Percentiles rank a stretch among this genome's conserved stretches.
Conservation (phyloP, 2,797 vertebrate genomes). For the Smutsia temminckii region DNA sequence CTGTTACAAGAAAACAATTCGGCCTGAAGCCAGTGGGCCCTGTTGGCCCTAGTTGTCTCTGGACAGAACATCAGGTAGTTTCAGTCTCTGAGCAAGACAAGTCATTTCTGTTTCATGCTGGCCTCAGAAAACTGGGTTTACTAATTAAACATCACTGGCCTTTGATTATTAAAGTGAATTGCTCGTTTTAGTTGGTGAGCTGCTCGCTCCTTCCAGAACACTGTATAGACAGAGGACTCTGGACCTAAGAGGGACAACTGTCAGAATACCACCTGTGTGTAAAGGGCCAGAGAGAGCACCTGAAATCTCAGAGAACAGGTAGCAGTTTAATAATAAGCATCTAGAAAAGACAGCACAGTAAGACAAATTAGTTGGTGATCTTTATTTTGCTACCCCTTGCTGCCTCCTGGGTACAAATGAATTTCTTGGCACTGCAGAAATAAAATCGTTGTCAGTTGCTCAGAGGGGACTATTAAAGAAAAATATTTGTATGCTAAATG, state of each 20-base stretch:
- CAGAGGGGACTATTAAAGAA: background rate
- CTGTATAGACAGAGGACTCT: background rate
- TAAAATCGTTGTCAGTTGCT: background rate
- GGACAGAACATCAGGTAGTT: background rate
- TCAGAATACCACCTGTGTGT: background rate
- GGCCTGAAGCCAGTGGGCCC: background rate
- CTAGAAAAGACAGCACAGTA: background rate
- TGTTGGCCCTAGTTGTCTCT: background rate
- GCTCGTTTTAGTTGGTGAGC: background rate
- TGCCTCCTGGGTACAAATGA: background rate
- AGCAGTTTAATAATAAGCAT: background rate
- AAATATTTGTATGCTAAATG: background rate
- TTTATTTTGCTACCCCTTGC: background rate
- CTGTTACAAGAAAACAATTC: background rate
- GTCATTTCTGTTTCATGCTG: background rate
- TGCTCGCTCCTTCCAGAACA: background rate
- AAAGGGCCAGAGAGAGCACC: background rate
- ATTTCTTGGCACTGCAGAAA: slow-evolving; percentile 44
- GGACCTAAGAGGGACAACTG: background rate
- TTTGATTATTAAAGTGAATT: background rate
- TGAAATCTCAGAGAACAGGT: background rate
- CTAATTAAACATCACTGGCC: background rate
- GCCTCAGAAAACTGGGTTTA: background rate
- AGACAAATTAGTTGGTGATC: background rate
- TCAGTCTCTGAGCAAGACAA: background rate